Evolutionary conservation across 2,888 invertebrate species (phyloP), one percentile per base, ranked within the genome.

Genomic region (Tiliacea aurago): DNA sequence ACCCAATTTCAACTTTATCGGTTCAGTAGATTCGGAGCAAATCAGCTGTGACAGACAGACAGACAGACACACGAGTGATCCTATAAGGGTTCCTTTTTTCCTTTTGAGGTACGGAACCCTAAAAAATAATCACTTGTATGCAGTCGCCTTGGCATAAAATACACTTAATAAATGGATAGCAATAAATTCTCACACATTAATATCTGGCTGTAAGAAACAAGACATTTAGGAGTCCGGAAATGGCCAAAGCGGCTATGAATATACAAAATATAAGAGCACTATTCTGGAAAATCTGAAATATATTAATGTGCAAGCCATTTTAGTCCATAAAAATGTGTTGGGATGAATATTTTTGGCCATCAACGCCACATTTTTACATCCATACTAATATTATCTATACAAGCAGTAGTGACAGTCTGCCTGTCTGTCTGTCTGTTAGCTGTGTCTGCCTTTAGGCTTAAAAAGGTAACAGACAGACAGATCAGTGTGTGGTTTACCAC

Each of bases 161-260:
- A 15, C 5, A 65, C 43, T 13, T 20, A 56, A 66, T 64, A 63
- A 55, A 76, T 47, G 18, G 33, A 13, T 49, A 2, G 13, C n/a
- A 58, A 58, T 76, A 69, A 68, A 75, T 74, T 58, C n/a, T 58
- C 18, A 28, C 37, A 37, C 33, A 43, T n/a, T 45, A 45, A 28
- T 45, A 45, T 66, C 43, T 66, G 37, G 43, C 18, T 18, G 43
- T 37, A 69, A n/a, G 70, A 68, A 69, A 51, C 11, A 59, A 69
- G 45, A 69, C 58, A 69, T 59, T 76, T 78, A n/a, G n/a, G 11
- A 41, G 37, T 1, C 66, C 58, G 58, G 70, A 78, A 69, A 78
- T 45, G 51, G 28, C 23, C 28, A 45, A 77, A 53, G 28, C 4
- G 7, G 59, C 70, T 59, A 51, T 59, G 68, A 75, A 78, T 51